Base-by-base conservation (phyloP, 2,888 invertebrate genomes). In the Drosophila yooni region DNA sequence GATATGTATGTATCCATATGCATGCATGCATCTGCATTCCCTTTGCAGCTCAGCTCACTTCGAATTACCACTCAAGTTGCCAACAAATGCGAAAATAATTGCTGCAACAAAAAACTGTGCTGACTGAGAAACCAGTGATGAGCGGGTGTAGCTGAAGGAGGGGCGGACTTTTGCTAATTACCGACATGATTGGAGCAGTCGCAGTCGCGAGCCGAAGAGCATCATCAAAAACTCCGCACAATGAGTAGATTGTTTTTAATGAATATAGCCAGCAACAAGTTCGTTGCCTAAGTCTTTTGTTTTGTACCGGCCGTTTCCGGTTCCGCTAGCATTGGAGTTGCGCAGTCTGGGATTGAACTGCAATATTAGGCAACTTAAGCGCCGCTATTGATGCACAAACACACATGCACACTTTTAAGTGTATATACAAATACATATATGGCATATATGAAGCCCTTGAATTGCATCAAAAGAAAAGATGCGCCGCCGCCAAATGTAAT, bases 61-160 rank as follows among this genome's bases (percentile, higher is more conserved):
- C 74, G 81, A 83, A 87, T 91, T 87, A 85, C 83, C 90, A 83
- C 87, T 88, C 83, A 91, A 91, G 91, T 81, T 88, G 91, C 91
- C 88, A 84, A 87, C 87, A 92, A 92, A 92, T 92, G 92, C 91
- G 92, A 92, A 92, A 88, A 92, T 92, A 92, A 92, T 92, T 92
- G 92, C 91, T 91, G 81, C 89, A 89, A 88, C 90, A 88, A 90
- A 87, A 84, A 66, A 70, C 57, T 70, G 58, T 54, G 58, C 68
- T 46, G 51, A 63, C 48, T 43, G 73, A 46, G 29, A 13, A 38
- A 38, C 56, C 27, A 31, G 18, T n/a, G 29, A 21, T 15, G 13
- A 34, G 8, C 4, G 33, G 27, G 13, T 36, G 40, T 27, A 29
- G 40, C 38, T 40, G 38, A 7, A n/a, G 13, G 15, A 25, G 29